Conservation (phyloP, 2,797 vertebrate genomes). For the Hafferia zeledoni region DNA sequence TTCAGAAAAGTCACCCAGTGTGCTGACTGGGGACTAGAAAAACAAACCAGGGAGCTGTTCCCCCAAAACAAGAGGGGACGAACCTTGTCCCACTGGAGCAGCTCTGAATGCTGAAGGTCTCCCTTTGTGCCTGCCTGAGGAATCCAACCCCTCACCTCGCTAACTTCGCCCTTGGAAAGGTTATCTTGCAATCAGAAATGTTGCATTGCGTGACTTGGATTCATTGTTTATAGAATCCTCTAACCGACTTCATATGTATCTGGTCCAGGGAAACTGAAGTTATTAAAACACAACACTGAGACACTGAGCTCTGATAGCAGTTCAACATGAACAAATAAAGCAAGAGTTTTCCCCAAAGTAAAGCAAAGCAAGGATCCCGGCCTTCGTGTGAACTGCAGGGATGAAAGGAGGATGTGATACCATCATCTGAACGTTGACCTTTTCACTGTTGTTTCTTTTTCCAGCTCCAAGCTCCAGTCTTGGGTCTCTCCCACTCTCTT, state of each 20-base stretch:
- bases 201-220: constrained; percentile 71
- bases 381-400: constrained; percentile 73
- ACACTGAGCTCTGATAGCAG: constrained; percentile 75
- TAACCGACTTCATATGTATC: constrained; percentile 78
- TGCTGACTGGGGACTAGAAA: constrained; percentile 24
- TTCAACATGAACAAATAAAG: constrained; percentile 80
- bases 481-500: constrained; percentile 49
- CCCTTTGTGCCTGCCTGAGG: constrained; percentile 36
- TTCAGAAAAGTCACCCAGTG: constrained; percentile 19
- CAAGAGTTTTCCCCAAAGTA: constrained; percentile 71
- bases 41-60: constrained; percentile 35
- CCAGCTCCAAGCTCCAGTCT: constrained; percentile 52
- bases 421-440: constrained; percentile 77
- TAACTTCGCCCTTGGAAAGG: constrained; percentile 60
- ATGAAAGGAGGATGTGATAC: constrained; percentile 79
- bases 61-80: background rate
- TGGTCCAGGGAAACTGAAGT: constrained; percentile 74
- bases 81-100: background rate
- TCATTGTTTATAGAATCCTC: constrained; percentile 76
- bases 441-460: constrained; percentile 76
- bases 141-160: constrained; percentile 57
- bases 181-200: constrained; percentile 76
- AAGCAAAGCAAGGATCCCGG: constrained; percentile 72
- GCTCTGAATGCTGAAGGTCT: constrained; percentile 9
- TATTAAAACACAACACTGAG: constrained; percentile 78